Conservation (phyloP, 2,888 invertebrate species). For the Cryptocephalus moraei region DNA sequence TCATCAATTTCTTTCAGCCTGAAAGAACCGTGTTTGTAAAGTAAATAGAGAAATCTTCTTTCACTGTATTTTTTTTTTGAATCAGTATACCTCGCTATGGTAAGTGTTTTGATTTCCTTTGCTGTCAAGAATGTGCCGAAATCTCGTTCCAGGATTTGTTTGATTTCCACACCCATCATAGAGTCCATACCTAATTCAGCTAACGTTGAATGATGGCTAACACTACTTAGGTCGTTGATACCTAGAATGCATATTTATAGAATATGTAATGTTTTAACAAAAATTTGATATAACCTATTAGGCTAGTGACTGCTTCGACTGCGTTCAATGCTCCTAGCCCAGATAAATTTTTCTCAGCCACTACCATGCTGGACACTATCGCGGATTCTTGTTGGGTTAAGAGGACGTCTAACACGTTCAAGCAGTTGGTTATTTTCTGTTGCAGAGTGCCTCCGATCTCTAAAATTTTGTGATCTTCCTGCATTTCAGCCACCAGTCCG, state of each 20-base stretch:
- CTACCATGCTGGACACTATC: conserved; percentile 74
- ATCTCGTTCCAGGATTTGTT: conserved; percentile 81
- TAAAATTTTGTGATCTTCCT: conserved; percentile 33
- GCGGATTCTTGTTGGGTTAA: conserved; percentile 49
- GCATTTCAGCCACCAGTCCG: conserved; percentile 56
- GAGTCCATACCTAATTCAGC: conserved; percentile 95
- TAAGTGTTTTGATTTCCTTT: conserved; percentile 74
- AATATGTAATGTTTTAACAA: no score
- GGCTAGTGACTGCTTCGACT: conserved; percentile 55
- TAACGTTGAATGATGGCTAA: conserved; percentile 60
- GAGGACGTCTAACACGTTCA: conserved; percentile 55
- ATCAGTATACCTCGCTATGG: conserved; percentile 50
- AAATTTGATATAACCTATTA: conserved; percentile 44
- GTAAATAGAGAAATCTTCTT: no score
- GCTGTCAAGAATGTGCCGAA: conserved; percentile 79
- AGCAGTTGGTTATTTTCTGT: conserved; percentile 54
- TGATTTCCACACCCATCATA: conserved; percentile 94
- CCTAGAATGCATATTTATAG: conserved; percentile 1
- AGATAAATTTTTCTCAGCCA: conserved; percentile 68
- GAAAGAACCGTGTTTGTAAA: no score
- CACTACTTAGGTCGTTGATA: conserved; percentile 50
- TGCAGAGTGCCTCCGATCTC: conserved; percentile 53
- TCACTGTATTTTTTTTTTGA: no score
- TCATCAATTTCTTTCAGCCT: no score
- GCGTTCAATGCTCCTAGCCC: conserved; percentile 53